These are phyloP conservation scores for Cryptotis parvus DNA, from an alignment of 2,113 vertebrate genomes.

Conservation along the genomic window DNA sequence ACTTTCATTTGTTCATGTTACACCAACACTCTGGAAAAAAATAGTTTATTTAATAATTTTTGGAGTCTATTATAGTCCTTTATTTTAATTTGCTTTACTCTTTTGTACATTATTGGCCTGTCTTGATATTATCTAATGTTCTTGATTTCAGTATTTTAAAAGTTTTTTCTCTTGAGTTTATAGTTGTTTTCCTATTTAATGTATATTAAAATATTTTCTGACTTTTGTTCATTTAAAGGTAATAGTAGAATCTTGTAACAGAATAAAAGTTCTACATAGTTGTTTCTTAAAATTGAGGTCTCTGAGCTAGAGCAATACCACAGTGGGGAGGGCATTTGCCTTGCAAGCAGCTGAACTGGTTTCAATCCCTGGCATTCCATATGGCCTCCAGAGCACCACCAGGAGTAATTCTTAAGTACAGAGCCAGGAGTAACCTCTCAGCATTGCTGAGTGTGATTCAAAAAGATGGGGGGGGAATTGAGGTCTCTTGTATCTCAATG, in stretches of 20 bases:
- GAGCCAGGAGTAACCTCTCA: too few species aligned
- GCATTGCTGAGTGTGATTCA: too few species aligned
- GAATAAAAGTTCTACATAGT: conserved; percentile 22
- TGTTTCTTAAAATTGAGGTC: conserved; percentile 57
- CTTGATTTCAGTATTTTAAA: conserved; percentile 56
- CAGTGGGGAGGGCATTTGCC: too few species aligned
- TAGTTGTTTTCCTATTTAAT: conserved; percentile 47
- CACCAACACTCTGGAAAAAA: conserved; percentile 38
- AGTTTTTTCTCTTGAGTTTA: conserved; percentile 2
- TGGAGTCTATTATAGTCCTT: background rate
- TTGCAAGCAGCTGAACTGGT: too few species aligned
- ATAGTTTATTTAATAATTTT: conserved; percentile 18
- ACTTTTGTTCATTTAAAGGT: conserved; percentile 32
- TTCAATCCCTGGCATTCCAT: too few species aligned
- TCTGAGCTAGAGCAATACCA: too few species aligned
- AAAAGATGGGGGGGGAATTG: too few species aligned
- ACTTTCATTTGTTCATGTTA: conserved; percentile 63
- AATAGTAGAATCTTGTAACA: conserved; percentile 32
- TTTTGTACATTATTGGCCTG: background rate
- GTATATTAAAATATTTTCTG: conserved; percentile 54
- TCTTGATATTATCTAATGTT: background rate
- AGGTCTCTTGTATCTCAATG: conserved; percentile 40
- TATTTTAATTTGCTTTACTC: conserved; percentile 55
- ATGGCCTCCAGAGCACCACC: too few species aligned
- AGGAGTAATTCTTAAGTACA: too few species aligned